phyloP scores from a whole-genome alignment of 2,113 vertebrate species.

The Stegastes partitus region DNA sequence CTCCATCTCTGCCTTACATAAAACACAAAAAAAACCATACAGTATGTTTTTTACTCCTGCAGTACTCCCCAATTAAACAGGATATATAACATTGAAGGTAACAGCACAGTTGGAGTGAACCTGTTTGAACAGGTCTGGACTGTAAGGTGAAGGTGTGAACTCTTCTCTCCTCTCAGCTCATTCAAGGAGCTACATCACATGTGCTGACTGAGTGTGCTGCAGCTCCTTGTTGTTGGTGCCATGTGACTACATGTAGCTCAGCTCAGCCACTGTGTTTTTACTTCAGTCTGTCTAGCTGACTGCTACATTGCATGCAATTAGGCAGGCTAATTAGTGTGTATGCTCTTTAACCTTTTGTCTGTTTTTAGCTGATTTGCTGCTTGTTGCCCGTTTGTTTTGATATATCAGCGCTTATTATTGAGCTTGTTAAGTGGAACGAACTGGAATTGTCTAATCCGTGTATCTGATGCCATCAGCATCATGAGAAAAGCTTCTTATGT shows the following conservation, averaged over 20 bases:
- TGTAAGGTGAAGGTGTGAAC: not conserved
- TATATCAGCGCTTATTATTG: not conserved
- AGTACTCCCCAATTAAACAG: not conserved
- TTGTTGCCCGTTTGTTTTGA: not conserved
- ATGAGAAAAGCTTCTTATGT: no score
- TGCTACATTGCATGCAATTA: slow-evolving; percentile 6
- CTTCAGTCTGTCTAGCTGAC: not conserved
- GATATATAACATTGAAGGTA: not conserved
- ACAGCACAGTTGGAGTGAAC: not conserved
- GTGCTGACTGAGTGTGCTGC: slow-evolving; percentile 34
- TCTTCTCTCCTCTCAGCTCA: not conserved
- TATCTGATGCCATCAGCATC: no score
- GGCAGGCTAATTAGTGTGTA: not conserved
- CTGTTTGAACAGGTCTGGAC: not conserved
- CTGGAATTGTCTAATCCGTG: not conserved
- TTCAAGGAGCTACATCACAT: slow-evolving; percentile 21
- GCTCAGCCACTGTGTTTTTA: slow-evolving; percentile 8
- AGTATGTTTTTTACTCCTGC: not conserved
- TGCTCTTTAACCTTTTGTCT: slow-evolving; percentile 3
- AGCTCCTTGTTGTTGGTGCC: slow-evolving; percentile 6
- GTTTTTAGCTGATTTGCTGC: not conserved
- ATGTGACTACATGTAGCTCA: slow-evolving; percentile 25
- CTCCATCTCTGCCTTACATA: not conserved
- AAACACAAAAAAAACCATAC: not conserved
- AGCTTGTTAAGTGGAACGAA: not conserved